phyloP scores from a whole-genome alignment of 2,797 vertebrate genomes.

The Acanthornis magna region DNA sequence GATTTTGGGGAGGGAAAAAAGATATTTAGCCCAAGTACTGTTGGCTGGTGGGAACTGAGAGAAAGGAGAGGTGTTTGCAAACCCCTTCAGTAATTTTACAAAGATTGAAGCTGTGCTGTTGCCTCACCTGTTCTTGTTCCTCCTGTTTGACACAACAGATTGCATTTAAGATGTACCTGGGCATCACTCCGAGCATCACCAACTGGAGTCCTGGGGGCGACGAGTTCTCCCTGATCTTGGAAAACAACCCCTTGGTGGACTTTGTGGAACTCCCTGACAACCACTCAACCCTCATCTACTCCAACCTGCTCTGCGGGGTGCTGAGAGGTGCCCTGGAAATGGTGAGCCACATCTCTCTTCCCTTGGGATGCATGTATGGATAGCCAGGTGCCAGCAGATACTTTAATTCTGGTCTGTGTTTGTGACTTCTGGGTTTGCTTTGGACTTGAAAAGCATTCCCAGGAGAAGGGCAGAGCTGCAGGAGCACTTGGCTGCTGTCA shows the following conservation, averaged over 20 bases:
- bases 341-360: constrained; percentile 76
- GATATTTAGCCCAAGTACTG: not conserved
- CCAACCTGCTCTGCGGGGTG: constrained; percentile 93
- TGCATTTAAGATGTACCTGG: constrained; percentile 98
- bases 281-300: constrained; percentile 94
- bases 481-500: not conserved
- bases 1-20: not conserved
- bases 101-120: not conserved
- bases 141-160: constrained; percentile 76
- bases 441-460: not conserved
- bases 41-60: not conserved
- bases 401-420: rapidly evolving
- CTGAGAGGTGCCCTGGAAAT: constrained; percentile 96
- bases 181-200: constrained; percentile 95
- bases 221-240: constrained; percentile 96
- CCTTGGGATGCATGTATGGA: not conserved
- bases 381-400: not conserved
- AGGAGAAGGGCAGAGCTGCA: not conserved
- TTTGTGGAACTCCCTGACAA: constrained; percentile 98
- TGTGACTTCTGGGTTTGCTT: not conserved
- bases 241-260: constrained; percentile 96
- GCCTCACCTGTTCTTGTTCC: not conserved
- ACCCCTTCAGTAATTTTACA: not conserved
- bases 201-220: constrained; percentile 99
- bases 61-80: not conserved